Percentiles rank a stretch among this genome's conserved stretches.
These are phyloP conservation scores for Chloropsis cyanopogon DNA, from an alignment of 2,113 vertebrate genomes.

Conservation along the genomic window DNA sequence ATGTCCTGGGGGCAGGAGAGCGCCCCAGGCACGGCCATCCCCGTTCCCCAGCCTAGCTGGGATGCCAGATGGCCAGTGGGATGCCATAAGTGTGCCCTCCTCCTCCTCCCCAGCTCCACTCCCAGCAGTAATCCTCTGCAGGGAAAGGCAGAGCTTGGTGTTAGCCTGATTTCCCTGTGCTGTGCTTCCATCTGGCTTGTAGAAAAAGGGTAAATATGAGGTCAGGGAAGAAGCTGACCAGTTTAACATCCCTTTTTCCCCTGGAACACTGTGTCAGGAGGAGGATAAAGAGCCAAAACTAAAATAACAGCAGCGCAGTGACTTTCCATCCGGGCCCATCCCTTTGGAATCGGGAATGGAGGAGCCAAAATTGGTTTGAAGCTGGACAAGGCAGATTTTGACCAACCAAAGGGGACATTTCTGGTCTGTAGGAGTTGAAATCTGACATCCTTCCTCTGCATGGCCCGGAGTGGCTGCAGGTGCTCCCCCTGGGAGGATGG, in stretches of 20 bases:
- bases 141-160: background rate
- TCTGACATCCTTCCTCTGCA: background rate
- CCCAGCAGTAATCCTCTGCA: background rate
- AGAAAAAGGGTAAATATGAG: background rate
- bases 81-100: rapidly evolving
- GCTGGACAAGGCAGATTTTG: background rate
- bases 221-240: background rate
- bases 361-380: background rate
- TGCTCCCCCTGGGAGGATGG: background rate
- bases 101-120: background rate
- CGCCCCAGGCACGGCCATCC: rapidly evolving
- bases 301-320: background rate
- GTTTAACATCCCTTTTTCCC: background rate
- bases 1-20: background rate
- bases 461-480: background rate
- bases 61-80: no score
- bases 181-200: background rate
- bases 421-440: background rate
- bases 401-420: rapidly evolving
- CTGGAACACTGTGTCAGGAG: background rate
- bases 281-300: background rate
- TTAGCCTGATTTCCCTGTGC: background rate
- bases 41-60: background rate
- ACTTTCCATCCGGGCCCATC: rapidly evolving
- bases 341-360: background rate